Percentiles rank a stretch among this genome's conserved stretches.
These are phyloP conservation scores for Yasuhikotakia modesta DNA, from an alignment of 2,797 vertebrate species.

Conservation along the genomic window DNA sequence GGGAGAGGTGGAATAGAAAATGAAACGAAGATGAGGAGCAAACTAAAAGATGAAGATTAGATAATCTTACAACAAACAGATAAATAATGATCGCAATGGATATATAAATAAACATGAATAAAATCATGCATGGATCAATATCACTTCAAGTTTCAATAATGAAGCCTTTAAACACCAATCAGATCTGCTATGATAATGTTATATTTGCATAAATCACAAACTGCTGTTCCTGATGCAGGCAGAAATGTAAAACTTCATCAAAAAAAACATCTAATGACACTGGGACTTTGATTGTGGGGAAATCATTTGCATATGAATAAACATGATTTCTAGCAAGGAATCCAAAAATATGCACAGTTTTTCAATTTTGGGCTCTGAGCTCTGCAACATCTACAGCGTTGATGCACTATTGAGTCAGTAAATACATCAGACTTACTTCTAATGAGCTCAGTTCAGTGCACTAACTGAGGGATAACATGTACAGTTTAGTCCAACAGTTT, in stretches of 20 bases:
- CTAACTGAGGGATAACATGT: not conserved
- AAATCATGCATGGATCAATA: not conserved
- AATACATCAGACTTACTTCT: not conserved
- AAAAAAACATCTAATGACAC: not conserved
- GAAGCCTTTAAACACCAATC: conserved; percentile 19
- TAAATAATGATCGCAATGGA: conserved; percentile 16
- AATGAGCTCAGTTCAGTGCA: not conserved
- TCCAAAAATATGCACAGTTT: not conserved
- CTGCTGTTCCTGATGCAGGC: not conserved
- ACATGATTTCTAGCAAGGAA: not conserved
- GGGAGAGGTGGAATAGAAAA: conserved; percentile 39
- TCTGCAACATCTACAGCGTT: conserved; percentile 2
- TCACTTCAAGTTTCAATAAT: conserved; percentile 5
- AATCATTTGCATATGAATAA: conserved; percentile 19
- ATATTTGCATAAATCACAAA: not conserved
- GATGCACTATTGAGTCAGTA: not conserved
- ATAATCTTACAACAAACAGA: not conserved
- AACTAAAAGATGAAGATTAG: conserved; percentile 14
- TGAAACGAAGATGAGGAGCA: conserved; percentile 2
- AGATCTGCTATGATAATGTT: not conserved
- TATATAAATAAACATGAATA: conserved; percentile 4
- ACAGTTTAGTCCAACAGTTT: not conserved
- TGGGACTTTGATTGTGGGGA: not conserved
- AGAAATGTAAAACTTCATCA: conserved; percentile 18
- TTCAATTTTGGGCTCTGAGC: not conserved